Evolutionary conservation across 2,797 vertebrate species (phyloP).

Genomic region (Pseudomugil tenellus): DNA sequence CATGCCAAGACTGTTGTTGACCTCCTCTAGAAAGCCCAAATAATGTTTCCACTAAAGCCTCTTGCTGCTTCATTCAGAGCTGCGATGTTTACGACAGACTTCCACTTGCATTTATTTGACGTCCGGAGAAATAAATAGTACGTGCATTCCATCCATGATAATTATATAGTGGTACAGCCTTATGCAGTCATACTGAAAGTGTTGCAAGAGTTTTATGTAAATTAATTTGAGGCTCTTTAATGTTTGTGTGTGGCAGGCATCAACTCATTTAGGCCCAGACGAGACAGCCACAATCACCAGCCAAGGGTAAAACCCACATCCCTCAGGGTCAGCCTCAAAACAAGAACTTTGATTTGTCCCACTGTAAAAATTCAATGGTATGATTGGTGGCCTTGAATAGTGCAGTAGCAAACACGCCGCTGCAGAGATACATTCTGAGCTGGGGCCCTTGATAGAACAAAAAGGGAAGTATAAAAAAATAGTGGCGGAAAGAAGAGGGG

Average conservation of each 20-base stretch:
- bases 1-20: conserved; percentile 36
- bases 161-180: conserved; percentile 16
- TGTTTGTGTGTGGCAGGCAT: conserved; percentile 59
- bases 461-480: conserved; percentile 64
- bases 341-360: conserved; percentile 75
- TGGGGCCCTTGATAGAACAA: conserved; percentile 32
- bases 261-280: conserved; percentile 71
- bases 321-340: conserved; percentile 80
- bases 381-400: conserved; percentile 63
- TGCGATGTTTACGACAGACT: conserved; percentile 10
- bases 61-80: neutral
- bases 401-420: conserved; percentile 16
- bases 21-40: conserved; percentile 36
- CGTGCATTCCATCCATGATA: conserved; percentile 10
- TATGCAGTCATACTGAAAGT: conserved; percentile 43
- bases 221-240: conserved; percentile 42
- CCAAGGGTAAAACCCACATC: conserved; percentile 81
- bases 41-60: conserved; percentile 17
- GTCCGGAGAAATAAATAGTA: conserved; percentile 9
- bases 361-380: conserved; percentile 57
- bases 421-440: conserved; percentile 39
- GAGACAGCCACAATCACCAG: conserved; percentile 79
- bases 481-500: conserved; percentile 40
- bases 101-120: neutral
- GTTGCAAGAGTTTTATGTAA: conserved; percentile 42